Evolutionary conservation across 2,888 invertebrate genomes (phyloP).

Genomic region (Sacculina carcini): DNA sequence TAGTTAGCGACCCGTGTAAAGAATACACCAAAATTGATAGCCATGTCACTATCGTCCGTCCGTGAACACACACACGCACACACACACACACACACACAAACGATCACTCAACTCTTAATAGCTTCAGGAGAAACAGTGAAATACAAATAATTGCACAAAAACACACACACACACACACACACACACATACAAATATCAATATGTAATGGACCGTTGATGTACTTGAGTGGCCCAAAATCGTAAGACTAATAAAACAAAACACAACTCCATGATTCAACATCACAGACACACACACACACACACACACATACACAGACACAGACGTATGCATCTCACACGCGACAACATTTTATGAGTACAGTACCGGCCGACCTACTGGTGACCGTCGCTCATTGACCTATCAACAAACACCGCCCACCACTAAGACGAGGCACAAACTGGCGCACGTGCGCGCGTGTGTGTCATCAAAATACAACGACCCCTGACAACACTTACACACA

Average conservation of each 20-base stretch:
- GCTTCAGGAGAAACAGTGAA: slow-evolving; percentile 1
- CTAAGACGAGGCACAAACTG: too few relatives aligned
- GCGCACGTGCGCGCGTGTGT: too few relatives aligned
- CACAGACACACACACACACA: neutral
- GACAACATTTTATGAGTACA: too few relatives aligned
- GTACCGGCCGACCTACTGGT: too few relatives aligned
- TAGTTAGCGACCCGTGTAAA: neutral
- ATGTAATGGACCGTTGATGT: neutral
- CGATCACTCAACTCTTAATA: neutral
- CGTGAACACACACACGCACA: neutral
- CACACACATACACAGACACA: neutral
- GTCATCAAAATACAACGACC: too few relatives aligned
- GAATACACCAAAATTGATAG: neutral
- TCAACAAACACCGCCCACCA: too few relatives aligned
- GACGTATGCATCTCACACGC: too few relatives aligned
- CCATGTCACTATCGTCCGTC: neutral
- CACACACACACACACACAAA: slow-evolving; percentile 3
- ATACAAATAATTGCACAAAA: slow-evolving; percentile 6
- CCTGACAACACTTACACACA: too few relatives aligned
- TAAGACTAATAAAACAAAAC: neutral
- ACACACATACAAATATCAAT: slow-evolving; percentile 7
- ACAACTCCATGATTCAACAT: neutral
- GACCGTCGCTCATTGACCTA: too few relatives aligned
- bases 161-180: slow-evolving; percentile 6
- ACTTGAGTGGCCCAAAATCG: neutral